phyloP scores from a whole-genome alignment of 2,113 vertebrate species.

The Leucoraja erinaceus region DNA sequence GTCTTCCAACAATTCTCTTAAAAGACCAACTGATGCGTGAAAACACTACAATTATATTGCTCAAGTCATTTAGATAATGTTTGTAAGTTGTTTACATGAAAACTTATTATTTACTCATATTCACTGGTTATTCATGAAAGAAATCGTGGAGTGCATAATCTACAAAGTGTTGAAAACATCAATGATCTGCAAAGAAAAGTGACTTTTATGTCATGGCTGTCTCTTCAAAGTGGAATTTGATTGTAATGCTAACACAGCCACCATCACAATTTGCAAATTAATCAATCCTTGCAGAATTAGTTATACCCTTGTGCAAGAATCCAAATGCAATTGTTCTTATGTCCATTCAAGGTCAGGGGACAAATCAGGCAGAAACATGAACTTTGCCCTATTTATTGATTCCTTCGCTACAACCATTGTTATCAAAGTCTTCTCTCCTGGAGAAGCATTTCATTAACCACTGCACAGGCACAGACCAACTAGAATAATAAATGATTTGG shows the following conservation, averaged over 20 bases:
- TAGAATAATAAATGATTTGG: neutral
- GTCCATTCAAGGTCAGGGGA: slow-evolving; percentile 27
- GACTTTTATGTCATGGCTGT: neutral
- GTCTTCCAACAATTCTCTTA: neutral
- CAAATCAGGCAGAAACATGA: slow-evolving; percentile 20
- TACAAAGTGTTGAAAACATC: slow-evolving; percentile 12
- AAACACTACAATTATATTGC: neutral
- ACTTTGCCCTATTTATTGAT: neutral
- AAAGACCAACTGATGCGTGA: neutral
- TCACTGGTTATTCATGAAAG: slow-evolving; percentile 18
- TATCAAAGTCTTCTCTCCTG: neutral
- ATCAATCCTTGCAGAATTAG: neutral
- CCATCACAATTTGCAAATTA: neutral
- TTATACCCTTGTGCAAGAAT: neutral
- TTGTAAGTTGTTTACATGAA: neutral
- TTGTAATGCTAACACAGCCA: neutral
- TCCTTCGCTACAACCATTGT: neutral
- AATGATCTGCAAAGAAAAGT: neutral
- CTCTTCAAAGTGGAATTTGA: slow-evolving; percentile 17
- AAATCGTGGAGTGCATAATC: slow-evolving; percentile 12
- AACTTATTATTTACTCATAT: slow-evolving; percentile 26
- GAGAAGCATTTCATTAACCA: neutral
- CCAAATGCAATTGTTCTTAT: slow-evolving; percentile 5
- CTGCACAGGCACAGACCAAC: neutral
- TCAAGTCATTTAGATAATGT: neutral